Conservation (phyloP, 2,888 invertebrate species). For the Drosophila tanythrix region DNA sequence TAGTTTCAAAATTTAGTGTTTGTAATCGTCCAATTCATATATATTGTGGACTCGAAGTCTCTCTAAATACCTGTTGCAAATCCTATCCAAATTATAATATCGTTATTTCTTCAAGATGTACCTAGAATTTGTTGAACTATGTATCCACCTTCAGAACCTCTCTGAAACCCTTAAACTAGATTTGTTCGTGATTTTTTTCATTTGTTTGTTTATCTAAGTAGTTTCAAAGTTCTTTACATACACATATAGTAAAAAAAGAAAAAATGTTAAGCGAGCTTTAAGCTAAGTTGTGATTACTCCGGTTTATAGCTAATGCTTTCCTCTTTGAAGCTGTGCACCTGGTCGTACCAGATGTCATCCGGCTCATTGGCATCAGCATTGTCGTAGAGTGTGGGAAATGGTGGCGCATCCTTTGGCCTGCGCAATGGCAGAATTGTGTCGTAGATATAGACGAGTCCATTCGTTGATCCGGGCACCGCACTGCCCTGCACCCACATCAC, state of each 20-base stretch:
- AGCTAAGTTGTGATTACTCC: slow-evolving; percentile 68
- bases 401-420: slow-evolving; percentile 86
- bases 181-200: not conserved
- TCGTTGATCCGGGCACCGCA: slow-evolving; percentile 92
- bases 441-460: slow-evolving; percentile 91
- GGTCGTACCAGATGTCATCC: slow-evolving; percentile 91
- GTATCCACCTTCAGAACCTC: not conserved
- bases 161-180: not conserved
- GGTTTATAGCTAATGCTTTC: slow-evolving; percentile 89
- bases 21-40: not conserved
- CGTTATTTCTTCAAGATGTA: not conserved
- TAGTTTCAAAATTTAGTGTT: too few relatives aligned
- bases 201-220: slow-evolving; percentile 4
- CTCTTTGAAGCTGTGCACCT: slow-evolving; percentile 90
- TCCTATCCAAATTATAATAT: not conserved
- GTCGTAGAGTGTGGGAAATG: slow-evolving; percentile 93
- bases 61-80: not conserved
- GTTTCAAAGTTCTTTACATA: slow-evolving; percentile 24
- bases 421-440: slow-evolving; percentile 90
- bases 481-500: slow-evolving; percentile 94
- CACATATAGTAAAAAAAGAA: slow-evolving; percentile 30
- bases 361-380: slow-evolving; percentile 79
- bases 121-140: not conserved
- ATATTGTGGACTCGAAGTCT: too few relatives aligned
- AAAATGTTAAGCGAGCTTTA: slow-evolving; percentile 15